phyloP scores from a whole-genome alignment of 1,140 invertebrate genomes.

The Aplysia californica region DNA sequence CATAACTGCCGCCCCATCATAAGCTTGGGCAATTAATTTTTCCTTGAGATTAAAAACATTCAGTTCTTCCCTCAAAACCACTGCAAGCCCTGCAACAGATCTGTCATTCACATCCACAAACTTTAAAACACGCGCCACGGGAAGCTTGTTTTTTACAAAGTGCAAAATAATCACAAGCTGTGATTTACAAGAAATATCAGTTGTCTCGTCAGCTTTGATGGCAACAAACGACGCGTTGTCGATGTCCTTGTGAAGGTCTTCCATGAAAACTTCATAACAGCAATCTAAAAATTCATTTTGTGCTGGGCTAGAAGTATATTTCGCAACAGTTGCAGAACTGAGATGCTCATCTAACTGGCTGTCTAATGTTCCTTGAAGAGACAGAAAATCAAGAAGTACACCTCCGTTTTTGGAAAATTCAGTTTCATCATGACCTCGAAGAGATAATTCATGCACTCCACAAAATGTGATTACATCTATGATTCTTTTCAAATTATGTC shows the following conservation, averaged over 20 bases:
- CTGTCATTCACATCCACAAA: no score
- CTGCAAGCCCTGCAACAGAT: not conserved
- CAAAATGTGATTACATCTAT: not conserved
- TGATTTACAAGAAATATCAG: not conserved
- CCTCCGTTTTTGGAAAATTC: not conserved
- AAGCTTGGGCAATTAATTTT: not conserved
- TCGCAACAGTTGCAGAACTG: not conserved
- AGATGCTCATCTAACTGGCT: no score
- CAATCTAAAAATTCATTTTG: not conserved
- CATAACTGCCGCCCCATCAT: not conserved
- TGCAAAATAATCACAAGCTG: not conserved
- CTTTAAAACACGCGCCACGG: not conserved
- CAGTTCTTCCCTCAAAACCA: not conserved
- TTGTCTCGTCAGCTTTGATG: not conserved
- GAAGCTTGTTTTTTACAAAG: not conserved
- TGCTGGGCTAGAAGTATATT: not conserved
- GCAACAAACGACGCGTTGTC: not conserved
- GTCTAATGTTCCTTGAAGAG: no score
- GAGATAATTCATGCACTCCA: not conserved
- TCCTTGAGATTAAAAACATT: not conserved
- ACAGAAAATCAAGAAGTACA: no score
- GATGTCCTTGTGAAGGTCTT: not conserved
- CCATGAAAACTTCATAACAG: not conserved
- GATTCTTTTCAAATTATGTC: not conserved
- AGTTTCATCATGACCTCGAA: not conserved